A percentile compares a stretch with the other conserved stretches of the same genome.
phyloP scores from a whole-genome alignment of 2,888 invertebrate species.

The Fissipunctia ypsillon region DNA sequence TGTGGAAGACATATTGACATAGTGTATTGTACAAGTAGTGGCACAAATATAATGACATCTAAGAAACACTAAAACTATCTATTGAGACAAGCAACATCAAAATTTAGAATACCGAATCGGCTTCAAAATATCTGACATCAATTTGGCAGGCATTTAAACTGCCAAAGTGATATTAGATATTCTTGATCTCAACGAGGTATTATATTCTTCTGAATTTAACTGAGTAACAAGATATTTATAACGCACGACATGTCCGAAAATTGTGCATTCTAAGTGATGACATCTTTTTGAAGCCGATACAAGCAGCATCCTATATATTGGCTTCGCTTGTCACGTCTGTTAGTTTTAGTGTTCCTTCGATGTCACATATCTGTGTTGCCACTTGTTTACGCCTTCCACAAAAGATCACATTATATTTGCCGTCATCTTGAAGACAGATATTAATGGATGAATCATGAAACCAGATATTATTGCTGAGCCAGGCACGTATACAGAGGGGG shows the following conservation, averaged over 20 bases:
- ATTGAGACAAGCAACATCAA: not conserved
- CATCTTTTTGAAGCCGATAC: not conserved
- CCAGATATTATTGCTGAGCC: not conserved
- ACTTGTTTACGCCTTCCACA: not conserved
- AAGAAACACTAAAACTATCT: not conserved
- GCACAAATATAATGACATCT: not conserved
- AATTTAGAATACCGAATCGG: not conserved
- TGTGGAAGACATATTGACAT: not conserved
- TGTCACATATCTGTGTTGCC: not conserved
- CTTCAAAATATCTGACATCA: not conserved
- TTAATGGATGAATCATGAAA: not conserved
- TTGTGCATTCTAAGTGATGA: too few species aligned
- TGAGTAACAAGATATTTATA: too few species aligned
- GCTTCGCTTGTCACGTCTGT: too few species aligned
- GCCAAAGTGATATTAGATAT: too few species aligned
- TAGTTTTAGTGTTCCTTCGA: not conserved
- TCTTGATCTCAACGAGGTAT: too few species aligned
- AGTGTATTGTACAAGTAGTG: not conserved
- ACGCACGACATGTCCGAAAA: too few species aligned
- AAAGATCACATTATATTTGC: not conserved
- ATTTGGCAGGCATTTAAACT: too few species aligned
- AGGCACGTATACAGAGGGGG: too few species aligned
- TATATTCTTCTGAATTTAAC: too few species aligned
- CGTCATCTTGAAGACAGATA: not conserved
- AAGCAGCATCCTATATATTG: not conserved